Conservation (phyloP, 2,797 vertebrate species). For the Helarctos malayanus region DNA sequence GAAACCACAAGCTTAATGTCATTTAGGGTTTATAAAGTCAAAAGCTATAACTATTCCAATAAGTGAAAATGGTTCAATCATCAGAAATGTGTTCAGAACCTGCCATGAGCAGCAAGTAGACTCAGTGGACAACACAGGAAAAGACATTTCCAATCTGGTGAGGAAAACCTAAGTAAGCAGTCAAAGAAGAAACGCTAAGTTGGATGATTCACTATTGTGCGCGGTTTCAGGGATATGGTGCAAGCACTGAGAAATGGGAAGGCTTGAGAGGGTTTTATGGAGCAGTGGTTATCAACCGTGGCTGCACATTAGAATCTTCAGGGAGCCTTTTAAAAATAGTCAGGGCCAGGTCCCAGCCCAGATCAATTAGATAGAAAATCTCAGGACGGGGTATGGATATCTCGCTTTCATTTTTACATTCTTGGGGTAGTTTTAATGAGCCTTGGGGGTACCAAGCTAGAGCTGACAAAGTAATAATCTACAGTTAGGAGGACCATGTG, state of each 20-base stretch:
- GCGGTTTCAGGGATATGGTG: not conserved
- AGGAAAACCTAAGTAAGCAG: not conserved
- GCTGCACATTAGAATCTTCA: not conserved
- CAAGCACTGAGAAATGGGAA: not conserved
- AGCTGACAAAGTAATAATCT: not conserved
- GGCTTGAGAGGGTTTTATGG: not conserved
- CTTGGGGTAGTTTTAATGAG: conserved; percentile 19
- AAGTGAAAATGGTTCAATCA: not conserved
- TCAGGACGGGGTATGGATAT: not conserved
- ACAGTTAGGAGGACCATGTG: accelerated
- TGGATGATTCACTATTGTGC: not conserved
- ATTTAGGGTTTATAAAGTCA: not conserved
- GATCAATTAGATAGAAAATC: not conserved
- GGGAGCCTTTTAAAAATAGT: not conserved
- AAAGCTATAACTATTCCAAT: not conserved
- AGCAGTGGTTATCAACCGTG: not conserved
- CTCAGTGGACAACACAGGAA: not conserved
- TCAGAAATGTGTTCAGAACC: not conserved
- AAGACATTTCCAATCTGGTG: not conserved
- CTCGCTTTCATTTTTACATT: not conserved
- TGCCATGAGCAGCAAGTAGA: not conserved
- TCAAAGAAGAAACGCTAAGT: not conserved
- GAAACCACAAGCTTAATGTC: not conserved
- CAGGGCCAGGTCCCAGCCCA: not conserved
- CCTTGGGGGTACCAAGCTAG: not conserved